Percentiles rank a stretch among this genome's conserved stretches.
Conservation (phyloP, 1,140 invertebrate genomes). For the Pararge aegeria region DNA sequence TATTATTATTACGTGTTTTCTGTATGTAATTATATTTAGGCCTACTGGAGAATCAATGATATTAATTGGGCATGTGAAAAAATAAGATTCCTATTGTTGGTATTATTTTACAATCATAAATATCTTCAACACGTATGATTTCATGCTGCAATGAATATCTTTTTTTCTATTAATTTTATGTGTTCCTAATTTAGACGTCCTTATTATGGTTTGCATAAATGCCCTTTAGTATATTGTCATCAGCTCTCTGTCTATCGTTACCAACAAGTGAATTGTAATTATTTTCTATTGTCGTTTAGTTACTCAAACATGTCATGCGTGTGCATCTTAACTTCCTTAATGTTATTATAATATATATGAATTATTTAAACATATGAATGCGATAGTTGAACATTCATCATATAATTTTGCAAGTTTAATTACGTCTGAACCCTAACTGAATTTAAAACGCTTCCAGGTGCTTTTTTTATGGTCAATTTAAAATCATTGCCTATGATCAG, state of each 20-base stretch:
- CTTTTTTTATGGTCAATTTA: too few relatives aligned
- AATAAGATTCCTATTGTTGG: too few relatives aligned
- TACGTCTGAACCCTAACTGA: background rate
- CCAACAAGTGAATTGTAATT: conserved; percentile 9
- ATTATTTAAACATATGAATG: conserved; percentile 25
- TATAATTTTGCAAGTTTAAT: conserved; percentile 14
- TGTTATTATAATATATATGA: conserved; percentile 12
- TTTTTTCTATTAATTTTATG: too few relatives aligned
- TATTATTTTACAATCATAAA: too few relatives aligned
- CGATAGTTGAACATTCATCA: conserved; percentile 13
- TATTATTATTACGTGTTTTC: too few relatives aligned
- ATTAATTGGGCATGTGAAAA: too few relatives aligned
- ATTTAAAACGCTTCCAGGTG: conserved; percentile 7
- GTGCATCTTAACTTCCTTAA: conserved; percentile 21
- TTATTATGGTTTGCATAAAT: background rate
- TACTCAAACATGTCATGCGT: conserved; percentile 17
- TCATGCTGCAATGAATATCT: too few relatives aligned
- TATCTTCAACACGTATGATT: too few relatives aligned
- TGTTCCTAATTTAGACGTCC: too few relatives aligned
- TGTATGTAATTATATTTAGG: too few relatives aligned
- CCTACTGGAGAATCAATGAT: too few relatives aligned
- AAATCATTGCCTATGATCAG: too few relatives aligned
- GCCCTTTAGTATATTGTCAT: background rate
- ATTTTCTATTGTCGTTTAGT: conserved; percentile 12
- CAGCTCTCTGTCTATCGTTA: background rate